Conservation (phyloP, 1,140 invertebrate species). For the Delia radicum region DNA sequence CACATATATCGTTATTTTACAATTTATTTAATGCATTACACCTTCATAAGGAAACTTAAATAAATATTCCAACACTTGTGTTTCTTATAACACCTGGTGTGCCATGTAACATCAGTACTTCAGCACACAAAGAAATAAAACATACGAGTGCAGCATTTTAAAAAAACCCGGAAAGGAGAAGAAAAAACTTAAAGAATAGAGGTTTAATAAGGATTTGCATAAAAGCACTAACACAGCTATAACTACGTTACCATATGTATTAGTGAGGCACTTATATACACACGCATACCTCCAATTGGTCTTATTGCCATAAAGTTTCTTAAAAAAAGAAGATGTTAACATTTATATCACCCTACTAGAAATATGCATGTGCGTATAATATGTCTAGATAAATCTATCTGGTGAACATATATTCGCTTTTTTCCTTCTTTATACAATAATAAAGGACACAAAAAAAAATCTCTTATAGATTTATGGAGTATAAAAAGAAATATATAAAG, state of each 20-base stretch:
- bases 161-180: background rate
- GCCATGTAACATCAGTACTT: background rate
- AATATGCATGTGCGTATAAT: too few relatives aligned
- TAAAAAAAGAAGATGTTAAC: too few relatives aligned
- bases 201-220: conserved; percentile 15
- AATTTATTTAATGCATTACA: conserved; percentile 21
- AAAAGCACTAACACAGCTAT: background rate
- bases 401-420: background rate
- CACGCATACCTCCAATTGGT: too few relatives aligned
- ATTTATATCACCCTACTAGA: too few relatives aligned
- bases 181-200: background rate
- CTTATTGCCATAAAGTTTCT: too few relatives aligned
- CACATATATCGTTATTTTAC: conserved; percentile 16
- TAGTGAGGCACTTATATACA: too few relatives aligned
- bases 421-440: background rate
- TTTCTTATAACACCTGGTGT: background rate
- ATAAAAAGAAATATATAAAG: background rate
- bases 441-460: background rate
- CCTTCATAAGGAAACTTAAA: background rate
- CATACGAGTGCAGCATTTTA: background rate
- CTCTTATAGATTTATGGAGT: background rate
- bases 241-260: background rate
- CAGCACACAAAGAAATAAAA: background rate
- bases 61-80: conserved; percentile 14
- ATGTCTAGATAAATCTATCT: background rate